A percentile compares a stretch with the other conserved stretches of the same genome.
Conservation (phyloP, 2,888 invertebrate genomes). For the Entomobrya proxima region DNA sequence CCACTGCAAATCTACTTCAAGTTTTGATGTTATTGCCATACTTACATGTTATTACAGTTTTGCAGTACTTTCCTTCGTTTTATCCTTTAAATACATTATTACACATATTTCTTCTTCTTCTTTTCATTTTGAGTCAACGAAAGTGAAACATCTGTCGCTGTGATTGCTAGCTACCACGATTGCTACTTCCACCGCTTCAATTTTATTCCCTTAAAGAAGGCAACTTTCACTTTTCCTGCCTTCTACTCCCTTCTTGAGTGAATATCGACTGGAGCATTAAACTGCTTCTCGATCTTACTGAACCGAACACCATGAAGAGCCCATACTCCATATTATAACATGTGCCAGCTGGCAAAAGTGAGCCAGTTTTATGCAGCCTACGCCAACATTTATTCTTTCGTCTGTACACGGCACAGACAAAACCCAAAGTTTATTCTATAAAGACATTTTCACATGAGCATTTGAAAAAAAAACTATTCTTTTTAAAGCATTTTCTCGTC, state of each 20-base stretch:
- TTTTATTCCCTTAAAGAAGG: background rate
- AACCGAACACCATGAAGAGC: background rate
- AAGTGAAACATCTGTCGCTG: background rate
- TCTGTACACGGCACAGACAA: background rate
- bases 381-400: background rate
- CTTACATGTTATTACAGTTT: too few relatives aligned
- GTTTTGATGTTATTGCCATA: too few relatives aligned
- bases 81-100: background rate
- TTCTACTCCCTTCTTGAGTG: background rate
- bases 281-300: background rate
- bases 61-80: too few relatives aligned
- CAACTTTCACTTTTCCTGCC: background rate
- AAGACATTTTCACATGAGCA: conserved; percentile 26
- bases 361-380: background rate
- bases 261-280: conserved; percentile 2
- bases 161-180: background rate
- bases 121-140: background rate
- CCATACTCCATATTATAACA: background rate
- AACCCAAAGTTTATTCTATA: conserved; percentile 4
- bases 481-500: conserved; percentile 13
- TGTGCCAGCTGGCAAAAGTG: conserved; percentile 59
- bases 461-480: background rate
- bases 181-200: background rate
- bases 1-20: too few relatives aligned
- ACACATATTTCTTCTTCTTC: background rate